Evolutionary conservation across 2,113 vertebrate genomes (phyloP).

Genomic region (Globicephala melas): DNA sequence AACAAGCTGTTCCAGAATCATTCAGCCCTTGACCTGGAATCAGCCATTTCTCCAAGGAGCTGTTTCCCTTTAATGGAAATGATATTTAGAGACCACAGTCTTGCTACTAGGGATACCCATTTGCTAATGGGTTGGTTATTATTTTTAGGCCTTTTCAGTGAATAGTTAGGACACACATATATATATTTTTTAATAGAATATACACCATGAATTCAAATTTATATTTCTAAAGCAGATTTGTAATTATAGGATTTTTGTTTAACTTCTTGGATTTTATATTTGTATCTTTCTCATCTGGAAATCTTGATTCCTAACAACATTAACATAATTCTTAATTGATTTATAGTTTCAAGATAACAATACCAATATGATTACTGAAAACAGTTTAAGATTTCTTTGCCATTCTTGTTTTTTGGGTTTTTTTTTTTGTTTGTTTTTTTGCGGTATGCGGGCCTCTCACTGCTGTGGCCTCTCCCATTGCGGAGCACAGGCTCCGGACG

Average conservation of each 20-base stretch:
- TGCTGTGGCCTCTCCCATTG: too few relatives aligned
- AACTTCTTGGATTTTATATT: conserved; percentile 36
- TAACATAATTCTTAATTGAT: conserved; percentile 8
- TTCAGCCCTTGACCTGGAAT: neutral
- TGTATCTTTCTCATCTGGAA: conserved; percentile 38
- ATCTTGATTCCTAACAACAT: neutral
- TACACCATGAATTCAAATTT: neutral
- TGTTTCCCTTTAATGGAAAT: conserved; percentile 20
- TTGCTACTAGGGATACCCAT: neutral
- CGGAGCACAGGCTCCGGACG: too few relatives aligned
- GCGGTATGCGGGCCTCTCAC: too few relatives aligned
- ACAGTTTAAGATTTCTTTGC: neutral
- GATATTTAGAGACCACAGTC: neutral
- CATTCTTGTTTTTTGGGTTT: neutral
- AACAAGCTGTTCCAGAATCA: neutral
- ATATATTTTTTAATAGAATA: neutral
- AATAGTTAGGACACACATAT: neutral
- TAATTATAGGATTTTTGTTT: neutral
- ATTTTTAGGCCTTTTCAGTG: conserved; percentile 15
- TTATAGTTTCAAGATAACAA: neutral
- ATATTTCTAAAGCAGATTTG: neutral
- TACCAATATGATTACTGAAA: neutral
- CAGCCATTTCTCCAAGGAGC: conserved; percentile 1
- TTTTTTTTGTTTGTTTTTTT: too few relatives aligned
- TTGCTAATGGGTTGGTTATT: neutral